Conservation (phyloP, 2,113 vertebrate genomes). For the Catagonus wagneri region DNA sequence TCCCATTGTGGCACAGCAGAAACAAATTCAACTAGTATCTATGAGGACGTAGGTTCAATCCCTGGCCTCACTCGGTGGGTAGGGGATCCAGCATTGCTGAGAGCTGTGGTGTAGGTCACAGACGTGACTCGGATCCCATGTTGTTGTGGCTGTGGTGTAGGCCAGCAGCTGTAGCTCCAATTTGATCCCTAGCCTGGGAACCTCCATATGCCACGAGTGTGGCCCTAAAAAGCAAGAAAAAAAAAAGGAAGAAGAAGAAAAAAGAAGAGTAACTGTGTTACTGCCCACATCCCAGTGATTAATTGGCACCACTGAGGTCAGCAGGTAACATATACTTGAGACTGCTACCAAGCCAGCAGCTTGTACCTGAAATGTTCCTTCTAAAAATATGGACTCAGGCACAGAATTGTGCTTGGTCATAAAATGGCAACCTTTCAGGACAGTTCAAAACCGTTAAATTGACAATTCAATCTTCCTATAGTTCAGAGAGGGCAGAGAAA, state of each 20-base stretch:
- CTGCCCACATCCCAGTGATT: neutral
- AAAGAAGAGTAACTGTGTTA: neutral
- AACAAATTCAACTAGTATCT: too few species aligned
- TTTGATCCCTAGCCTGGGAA: too few species aligned
- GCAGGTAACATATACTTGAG: neutral
- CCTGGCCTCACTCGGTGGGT: too few species aligned
- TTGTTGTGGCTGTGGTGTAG: too few species aligned
- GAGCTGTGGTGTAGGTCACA: too few species aligned
- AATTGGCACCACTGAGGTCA: neutral
- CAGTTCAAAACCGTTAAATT: neutral
- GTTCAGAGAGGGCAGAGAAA: neutral
- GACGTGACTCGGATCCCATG: too few species aligned
- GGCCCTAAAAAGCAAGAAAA: too few species aligned
- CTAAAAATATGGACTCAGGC: neutral
- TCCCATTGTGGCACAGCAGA: too few species aligned
- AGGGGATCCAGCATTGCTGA: too few species aligned
- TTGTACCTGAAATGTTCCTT: neutral
- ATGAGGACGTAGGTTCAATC: too few species aligned
- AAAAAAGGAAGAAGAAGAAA: neutral
- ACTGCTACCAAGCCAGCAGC: neutral
- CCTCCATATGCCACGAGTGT: too few species aligned
- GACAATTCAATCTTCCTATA: neutral
- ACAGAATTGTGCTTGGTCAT: neutral
- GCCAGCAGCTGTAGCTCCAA: too few species aligned
- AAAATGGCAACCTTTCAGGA: neutral